phyloP scores from a whole-genome alignment of 2,797 vertebrate genomes.

The Myioborus melanocephalus region DNA sequence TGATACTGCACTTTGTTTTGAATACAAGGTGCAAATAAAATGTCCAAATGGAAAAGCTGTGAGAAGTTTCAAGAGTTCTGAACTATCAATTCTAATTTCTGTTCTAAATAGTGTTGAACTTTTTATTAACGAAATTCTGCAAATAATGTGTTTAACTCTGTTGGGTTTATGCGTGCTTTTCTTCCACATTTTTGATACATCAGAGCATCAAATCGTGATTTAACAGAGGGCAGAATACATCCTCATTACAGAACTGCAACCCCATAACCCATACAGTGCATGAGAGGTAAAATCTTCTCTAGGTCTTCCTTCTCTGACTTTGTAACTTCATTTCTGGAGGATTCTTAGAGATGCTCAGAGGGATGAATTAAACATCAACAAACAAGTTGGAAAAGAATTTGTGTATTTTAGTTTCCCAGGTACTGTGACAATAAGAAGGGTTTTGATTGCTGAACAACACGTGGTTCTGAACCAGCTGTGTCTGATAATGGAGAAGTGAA shows the following conservation, averaged over 20 bases:
- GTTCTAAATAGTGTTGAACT: neutral
- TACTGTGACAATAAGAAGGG: neutral
- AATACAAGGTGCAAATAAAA: neutral
- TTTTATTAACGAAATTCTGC: neutral
- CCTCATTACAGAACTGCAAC: neutral
- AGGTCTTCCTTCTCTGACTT: neutral
- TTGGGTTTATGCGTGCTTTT: neutral
- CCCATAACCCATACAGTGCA: neutral
- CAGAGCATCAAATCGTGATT: neutral
- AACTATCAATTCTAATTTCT: neutral
- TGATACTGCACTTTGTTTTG: neutral
- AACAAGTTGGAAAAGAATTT: neutral
- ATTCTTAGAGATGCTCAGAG: neutral
- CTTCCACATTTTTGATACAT: neutral
- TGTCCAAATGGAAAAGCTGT: neutral
- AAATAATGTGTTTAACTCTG: neutral
- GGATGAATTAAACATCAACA: neutral
- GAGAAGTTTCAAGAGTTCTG: neutral
- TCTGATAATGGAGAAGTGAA: neutral
- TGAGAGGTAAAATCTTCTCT: neutral
- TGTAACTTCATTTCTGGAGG: neutral
- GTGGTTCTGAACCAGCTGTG: neutral
- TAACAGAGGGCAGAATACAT: neutral
- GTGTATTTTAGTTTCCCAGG: neutral
- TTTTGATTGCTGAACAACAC: neutral